phyloP scores from a whole-genome alignment of 2,888 invertebrate genomes.

The Phortica okadai region DNA sequence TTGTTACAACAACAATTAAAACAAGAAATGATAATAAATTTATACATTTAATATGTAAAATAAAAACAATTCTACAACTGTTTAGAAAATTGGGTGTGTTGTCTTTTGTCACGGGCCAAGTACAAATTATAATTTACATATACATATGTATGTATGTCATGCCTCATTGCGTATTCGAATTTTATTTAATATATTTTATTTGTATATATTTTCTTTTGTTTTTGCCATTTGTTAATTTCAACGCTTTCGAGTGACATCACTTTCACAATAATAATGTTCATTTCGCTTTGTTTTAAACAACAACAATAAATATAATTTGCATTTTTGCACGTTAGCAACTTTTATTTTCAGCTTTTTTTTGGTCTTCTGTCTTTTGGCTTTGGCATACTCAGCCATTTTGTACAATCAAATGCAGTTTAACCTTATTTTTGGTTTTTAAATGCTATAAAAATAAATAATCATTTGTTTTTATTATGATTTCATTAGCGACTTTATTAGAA shows the following conservation, averaged over 20 bases:
- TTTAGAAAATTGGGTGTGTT: no score
- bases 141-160: conserved; percentile 52
- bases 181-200: neutral
- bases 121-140: conserved; percentile 39
- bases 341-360: neutral
- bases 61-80: no score
- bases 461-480: no score
- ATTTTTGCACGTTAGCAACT: conserved; percentile 14
- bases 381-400: neutral
- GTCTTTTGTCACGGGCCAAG: neutral
- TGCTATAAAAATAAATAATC: no score
- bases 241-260: conserved; percentile 24
- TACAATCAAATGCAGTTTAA: neutral
- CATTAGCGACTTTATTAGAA: no score
- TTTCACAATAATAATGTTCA: conserved; percentile 24
- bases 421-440: neutral
- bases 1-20: no score
- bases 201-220: neutral
- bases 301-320: conserved; percentile 4
- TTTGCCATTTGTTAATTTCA: neutral
- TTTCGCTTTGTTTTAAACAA: neutral
- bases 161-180: neutral
- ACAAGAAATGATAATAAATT: neutral
- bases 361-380: neutral
- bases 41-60: neutral